Base-by-base conservation (phyloP, 2,113 vertebrate genomes). In the Okapia johnstoni region DNA sequence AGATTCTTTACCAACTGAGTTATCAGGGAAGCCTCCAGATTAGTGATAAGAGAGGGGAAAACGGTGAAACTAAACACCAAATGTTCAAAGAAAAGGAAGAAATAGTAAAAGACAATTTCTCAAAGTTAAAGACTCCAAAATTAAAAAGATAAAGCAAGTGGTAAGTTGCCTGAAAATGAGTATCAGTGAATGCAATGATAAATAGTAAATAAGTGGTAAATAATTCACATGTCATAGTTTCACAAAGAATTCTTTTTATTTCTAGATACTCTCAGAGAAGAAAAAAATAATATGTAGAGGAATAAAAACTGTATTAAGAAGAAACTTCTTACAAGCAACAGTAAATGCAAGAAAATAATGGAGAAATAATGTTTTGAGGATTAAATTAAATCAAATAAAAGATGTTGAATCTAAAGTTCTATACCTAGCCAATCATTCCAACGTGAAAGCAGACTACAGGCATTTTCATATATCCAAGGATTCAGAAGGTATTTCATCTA, bases 221-320 rank as follows among this genome's bases (percentile, higher is more conserved):
- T 93, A 60, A 77, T 95, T 73, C 55, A 50, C 2, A 81, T 7
- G 33, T 83, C 55, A 88, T 57, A 66, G 36, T 85, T 25, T 60
- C 54, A 88, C 54, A 14, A 93, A 85, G 25, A 86, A 93, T 88
- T 88, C 9, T 79, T 95, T 73, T 93, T 63, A 93, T 80, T 58
- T 26, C 43, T 77, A 80, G 88, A 60, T 80, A 50, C 19, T 83
- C 23, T 46, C 57, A 90, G 17, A 97, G 17, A 88, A 60, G 43
- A 95, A 30, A 52, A 90, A 76, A 88, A 43, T 12, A 88, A 28
- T 54, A 43, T 19, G 48, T 5, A 96, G 2, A 88, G 46, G 33
- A 94, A 80, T 87, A 94, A 83, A 91, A 97, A 85, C 87, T 43
- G 79, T 94, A 36, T 85, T 93, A 95, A 85, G 23, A 54, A 33